A percentile compares a stretch with the other conserved stretches of the same genome.
phyloP scores from a whole-genome alignment of 2,113 vertebrate genomes.

The Cyanoliseus patagonus region DNA sequence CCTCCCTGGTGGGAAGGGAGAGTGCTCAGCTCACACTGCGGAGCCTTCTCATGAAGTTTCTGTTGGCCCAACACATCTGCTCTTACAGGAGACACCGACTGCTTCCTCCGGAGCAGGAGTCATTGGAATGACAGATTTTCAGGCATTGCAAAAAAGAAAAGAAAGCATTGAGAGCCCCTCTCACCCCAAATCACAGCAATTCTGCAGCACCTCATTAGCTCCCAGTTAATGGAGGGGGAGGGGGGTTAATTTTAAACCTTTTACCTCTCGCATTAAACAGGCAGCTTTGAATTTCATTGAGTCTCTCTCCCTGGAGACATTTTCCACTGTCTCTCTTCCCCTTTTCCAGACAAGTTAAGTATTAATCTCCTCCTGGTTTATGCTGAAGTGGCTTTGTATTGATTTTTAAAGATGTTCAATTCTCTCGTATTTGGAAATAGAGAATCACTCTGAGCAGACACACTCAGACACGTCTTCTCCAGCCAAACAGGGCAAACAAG shows the following conservation, averaged over 20 bases:
- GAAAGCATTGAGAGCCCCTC: neutral
- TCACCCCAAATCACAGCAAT: neutral
- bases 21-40: neutral
- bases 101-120: neutral
- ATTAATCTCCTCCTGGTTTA: slow-evolving; percentile 50
- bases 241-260: slow-evolving; percentile 31
- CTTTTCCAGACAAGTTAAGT: slow-evolving; percentile 35
- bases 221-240: slow-evolving; percentile 4
- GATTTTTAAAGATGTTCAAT: slow-evolving; percentile 56
- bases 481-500: neutral
- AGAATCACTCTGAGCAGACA: neutral
- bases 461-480: neutral
- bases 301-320: slow-evolving; percentile 6
- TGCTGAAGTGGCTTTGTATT: slow-evolving; percentile 42
- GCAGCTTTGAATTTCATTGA: slow-evolving; percentile 30
- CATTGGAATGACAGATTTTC: neutral
- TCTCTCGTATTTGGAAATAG: slow-evolving; percentile 37
- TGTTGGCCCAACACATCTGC: neutral
- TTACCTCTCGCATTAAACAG: slow-evolving; percentile 17
- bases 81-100: neutral
- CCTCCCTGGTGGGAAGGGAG: neutral
- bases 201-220: slow-evolving; percentile 25
- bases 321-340: neutral
- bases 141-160: neutral
- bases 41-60: neutral